Evolutionary conservation across 2,888 invertebrate species (phyloP).

Genomic region (Mythimna albipuncta): DNA sequence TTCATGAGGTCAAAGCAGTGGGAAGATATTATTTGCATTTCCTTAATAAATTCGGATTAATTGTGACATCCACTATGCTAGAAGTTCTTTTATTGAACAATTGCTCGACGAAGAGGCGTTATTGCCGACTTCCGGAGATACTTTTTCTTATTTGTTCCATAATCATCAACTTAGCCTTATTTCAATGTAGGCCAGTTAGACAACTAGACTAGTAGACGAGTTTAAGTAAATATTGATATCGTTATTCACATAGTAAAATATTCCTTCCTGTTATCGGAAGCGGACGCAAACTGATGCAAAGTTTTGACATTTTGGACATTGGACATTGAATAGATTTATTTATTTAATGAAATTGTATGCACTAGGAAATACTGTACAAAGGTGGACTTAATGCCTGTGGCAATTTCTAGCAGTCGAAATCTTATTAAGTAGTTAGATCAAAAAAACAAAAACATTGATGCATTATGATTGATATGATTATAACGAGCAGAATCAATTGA

Average conservation of each 20-base stretch:
- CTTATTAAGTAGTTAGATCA: neutral
- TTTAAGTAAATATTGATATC: slow-evolving; percentile 33
- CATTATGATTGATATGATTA: too few relatives aligned
- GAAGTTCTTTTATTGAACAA: slow-evolving; percentile 51
- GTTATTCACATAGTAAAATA: slow-evolving; percentile 31
- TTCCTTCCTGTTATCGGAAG: slow-evolving; percentile 18
- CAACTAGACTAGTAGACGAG: slow-evolving; percentile 6
- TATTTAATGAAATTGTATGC: too few relatives aligned
- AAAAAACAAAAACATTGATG: neutral
- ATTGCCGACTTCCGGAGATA: slow-evolving; percentile 53
- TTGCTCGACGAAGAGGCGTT: slow-evolving; percentile 50
- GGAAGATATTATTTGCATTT: slow-evolving; percentile 49
- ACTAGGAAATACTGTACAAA: too few relatives aligned
- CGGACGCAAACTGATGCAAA: slow-evolving; percentile 14
- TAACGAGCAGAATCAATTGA: too few relatives aligned
- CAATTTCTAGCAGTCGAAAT: too few relatives aligned
- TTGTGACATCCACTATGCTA: slow-evolving; percentile 47
- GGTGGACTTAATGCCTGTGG: too few relatives aligned
- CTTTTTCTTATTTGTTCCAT: slow-evolving; percentile 44
- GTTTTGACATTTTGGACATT: slow-evolving; percentile 21
- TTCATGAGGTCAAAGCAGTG: slow-evolving; percentile 37
- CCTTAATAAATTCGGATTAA: slow-evolving; percentile 56
- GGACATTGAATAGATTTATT: slow-evolving; percentile 16
- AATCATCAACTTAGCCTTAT: slow-evolving; percentile 11
- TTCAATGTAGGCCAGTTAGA: slow-evolving; percentile 2